Conservation (phyloP, 64 coral and sea anemone species). For the Stichodactyla helianthus region DNA sequence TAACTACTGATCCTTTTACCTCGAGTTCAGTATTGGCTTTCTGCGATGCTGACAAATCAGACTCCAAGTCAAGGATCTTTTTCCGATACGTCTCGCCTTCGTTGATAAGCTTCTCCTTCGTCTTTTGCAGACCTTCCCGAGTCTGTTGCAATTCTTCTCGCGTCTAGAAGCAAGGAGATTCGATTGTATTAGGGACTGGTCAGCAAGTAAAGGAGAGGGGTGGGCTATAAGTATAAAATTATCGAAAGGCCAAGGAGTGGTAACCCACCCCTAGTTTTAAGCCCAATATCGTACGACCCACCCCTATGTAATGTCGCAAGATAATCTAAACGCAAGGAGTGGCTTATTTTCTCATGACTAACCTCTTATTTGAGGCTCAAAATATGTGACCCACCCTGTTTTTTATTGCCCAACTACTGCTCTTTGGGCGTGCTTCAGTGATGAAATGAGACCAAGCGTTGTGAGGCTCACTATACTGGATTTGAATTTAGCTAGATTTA, state of each 20-base stretch:
- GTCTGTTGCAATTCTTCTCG: slow-evolving; percentile 89
- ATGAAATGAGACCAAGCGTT: no score
- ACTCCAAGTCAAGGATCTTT: slow-evolving; percentile 84
- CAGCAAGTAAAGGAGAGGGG: no score
- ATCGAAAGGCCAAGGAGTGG: no score
- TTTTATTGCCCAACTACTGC: no score
- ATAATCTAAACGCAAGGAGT: not conserved
- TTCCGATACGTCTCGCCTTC: slow-evolving; percentile 82
- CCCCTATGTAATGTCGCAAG: not conserved
- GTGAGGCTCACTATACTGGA: not conserved
- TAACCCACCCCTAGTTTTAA: no score
- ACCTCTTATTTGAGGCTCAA: no score
- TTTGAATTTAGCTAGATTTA: no score
- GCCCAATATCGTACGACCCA: not conserved
- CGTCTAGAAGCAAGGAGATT: slow-evolving; percentile 25
- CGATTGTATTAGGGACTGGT: not conserved
- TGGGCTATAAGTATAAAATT: no score
- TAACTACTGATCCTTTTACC: slow-evolving; percentile 47
- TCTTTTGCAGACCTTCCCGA: slow-evolving; percentile 78
- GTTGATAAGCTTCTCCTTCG: slow-evolving; percentile 79
- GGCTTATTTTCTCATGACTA: no score
- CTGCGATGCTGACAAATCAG: slow-evolving; percentile 62
- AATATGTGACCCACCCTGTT: no score
- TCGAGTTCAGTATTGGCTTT: slow-evolving; percentile 89
- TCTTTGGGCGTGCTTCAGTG: no score